These are phyloP conservation scores for Petromus typicus DNA, from an alignment of 2,113 vertebrate genomes.

Conservation along the genomic window DNA sequence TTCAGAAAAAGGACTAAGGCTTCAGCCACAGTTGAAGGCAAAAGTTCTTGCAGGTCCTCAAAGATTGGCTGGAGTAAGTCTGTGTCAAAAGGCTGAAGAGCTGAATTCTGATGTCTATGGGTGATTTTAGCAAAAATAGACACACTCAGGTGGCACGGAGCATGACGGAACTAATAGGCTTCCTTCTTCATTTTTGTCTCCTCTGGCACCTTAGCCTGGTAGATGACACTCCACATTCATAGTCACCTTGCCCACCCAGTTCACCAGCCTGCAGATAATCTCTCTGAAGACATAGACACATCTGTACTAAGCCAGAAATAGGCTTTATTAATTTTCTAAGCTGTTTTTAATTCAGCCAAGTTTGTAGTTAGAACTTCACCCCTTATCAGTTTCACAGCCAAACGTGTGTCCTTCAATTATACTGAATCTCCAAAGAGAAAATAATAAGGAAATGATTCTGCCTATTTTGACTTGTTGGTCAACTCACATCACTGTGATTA, in stretches of 20 bases:
- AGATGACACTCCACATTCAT: not conserved
- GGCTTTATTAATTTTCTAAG: not conserved
- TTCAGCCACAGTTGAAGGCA: not conserved
- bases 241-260: not conserved
- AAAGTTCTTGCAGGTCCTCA: not conserved
- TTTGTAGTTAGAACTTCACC: not conserved
- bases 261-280: not conserved
- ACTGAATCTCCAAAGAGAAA: not conserved
- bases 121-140: not conserved
- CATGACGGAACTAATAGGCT: not conserved
- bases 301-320: not conserved
- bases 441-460: not conserved
- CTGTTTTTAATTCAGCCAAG: not conserved
- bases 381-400: not conserved
- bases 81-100: not conserved
- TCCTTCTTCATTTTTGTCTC: not conserved
- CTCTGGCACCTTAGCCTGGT: not conserved
- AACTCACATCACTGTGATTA: not conserved
- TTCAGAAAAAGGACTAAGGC: not conserved
- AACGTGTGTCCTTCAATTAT: not conserved
- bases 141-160: not conserved
- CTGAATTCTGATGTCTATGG: not conserved
- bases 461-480: not conserved
- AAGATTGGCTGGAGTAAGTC: not conserved
- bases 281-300: not conserved